A percentile compares a stretch with the other conserved stretches of the same genome.
Conservation (phyloP, 2,888 invertebrate species). For the Stenodema calcarata region DNA sequence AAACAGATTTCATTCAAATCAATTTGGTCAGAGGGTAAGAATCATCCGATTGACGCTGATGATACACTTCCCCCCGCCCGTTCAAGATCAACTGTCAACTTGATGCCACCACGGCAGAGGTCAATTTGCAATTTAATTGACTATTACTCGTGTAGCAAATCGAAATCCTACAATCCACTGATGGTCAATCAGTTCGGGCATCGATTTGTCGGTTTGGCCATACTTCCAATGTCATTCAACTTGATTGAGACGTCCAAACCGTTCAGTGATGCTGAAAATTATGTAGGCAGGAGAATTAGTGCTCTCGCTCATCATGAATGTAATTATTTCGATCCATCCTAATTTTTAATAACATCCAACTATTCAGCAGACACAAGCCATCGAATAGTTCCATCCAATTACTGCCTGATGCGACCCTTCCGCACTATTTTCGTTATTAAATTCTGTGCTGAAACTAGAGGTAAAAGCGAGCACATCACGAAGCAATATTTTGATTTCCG, state of each 20-base stretch:
- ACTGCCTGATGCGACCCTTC: too few relatives aligned
- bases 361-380: too few relatives aligned
- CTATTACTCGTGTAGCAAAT: constrained; percentile 3
- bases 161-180: constrained; percentile 6
- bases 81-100: neutral
- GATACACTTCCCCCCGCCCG: neutral
- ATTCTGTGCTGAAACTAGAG: too few relatives aligned
- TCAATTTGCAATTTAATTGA: constrained; percentile 42
- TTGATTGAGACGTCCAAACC: neutral
- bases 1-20: neutral
- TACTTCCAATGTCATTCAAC: neutral
- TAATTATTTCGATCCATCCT: too few relatives aligned
- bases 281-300: too few relatives aligned
- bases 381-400: too few relatives aligned
- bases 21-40: neutral
- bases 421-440: too few relatives aligned
- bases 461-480: too few relatives aligned
- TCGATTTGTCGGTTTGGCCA: neutral
- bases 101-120: neutral
- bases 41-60: neutral
- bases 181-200: constrained; percentile 1
- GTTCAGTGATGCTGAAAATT: too few relatives aligned
- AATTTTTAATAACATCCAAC: too few relatives aligned
- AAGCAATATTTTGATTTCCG: too few relatives aligned
- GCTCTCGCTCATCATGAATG: too few relatives aligned